A percentile compares a stretch with the other conserved stretches of the same genome.
Conservation (phyloP, 2,888 invertebrate genomes). For the Norana najaformis region DNA sequence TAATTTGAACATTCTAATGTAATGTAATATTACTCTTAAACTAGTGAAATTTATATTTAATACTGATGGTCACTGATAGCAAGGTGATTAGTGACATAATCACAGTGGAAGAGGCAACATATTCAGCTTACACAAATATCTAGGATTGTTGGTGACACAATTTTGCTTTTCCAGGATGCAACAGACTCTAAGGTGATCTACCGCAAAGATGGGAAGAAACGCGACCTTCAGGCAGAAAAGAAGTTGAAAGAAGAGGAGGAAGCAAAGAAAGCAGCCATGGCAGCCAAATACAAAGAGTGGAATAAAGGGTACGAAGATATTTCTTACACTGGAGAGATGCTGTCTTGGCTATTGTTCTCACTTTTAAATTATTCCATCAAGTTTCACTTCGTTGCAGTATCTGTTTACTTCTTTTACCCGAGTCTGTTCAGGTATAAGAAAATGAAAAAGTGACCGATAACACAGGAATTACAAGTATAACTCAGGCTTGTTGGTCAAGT, state of each 20-base stretch:
- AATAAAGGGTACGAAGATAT: conserved; percentile 23
- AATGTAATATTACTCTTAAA: not conserved
- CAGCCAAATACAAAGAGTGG: conserved; percentile 36
- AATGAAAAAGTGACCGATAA: not conserved
- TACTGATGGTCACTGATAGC: not conserved
- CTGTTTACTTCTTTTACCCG: not conserved
- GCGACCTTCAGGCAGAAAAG: conserved; percentile 30
- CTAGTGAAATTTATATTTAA: not conserved
- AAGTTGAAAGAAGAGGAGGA: conserved; percentile 65
- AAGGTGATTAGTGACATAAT: too few species aligned
- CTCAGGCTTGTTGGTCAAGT: too few species aligned
- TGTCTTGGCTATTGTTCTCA: not conserved
- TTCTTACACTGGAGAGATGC: not conserved
- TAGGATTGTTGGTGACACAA: not conserved
- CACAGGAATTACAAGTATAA: too few species aligned
- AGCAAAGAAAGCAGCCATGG: conserved; percentile 45
- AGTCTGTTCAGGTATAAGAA: not conserved
- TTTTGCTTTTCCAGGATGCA: conserved; percentile 49
- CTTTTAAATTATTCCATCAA: not conserved
- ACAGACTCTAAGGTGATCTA: conserved; percentile 34
- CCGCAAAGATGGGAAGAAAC: conserved; percentile 29
- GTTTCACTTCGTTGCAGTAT: not conserved
- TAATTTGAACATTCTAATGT: not conserved
- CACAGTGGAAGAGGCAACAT: too few species aligned
- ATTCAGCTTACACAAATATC: not conserved